Evolutionary conservation across 2,888 invertebrate genomes (phyloP), one percentile per base, ranked within the genome.

Genomic region (Nemotelus nigrinus): DNA sequence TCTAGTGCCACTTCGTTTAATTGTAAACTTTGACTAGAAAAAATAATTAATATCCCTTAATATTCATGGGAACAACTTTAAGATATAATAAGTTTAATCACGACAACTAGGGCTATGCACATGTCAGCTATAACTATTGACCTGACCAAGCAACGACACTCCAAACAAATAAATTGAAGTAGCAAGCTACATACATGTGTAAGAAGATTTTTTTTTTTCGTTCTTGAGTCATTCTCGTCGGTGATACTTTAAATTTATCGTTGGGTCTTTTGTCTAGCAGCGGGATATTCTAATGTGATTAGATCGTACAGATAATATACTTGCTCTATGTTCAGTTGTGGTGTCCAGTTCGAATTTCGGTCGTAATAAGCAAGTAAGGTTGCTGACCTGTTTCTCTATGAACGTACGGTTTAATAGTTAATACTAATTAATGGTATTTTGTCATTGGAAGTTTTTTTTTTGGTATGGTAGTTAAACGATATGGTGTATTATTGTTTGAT

Each of bases 251-350:
- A 74, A 74, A 60, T 74, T 74, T 60, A 60, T 60, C 7, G 60
- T 43, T 74, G 74, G 72, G 60, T 60, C 63, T 60, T 74, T 60
- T 60, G 60, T 50, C 47, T 74, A 74, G 47, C 74, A 74, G 74
- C 74, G 74, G 74, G 74, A 74, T 63, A 60, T 74, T 74, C 25
- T 63, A 63, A 60, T 74, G 74, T 63, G 74, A 60, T 74, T 55
- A 60, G 74, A 74, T 74, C 74, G 10, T 60, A 25, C 25, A 60
- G 60, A 74, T 74, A 53, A 55, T 70, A 70, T 55, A 55, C 44
- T 55, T 70, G 41, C 70, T 67, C 55, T 55, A 70, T 70, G 70
- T 55, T n/a, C 41, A 25, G 25, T 53, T 39, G 4, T 50, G 2
- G 39, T 55, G 44, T 2, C 70, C 43, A 25, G 4, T 53, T 43